Evolutionary conservation across 1,140 invertebrate species (phyloP).

Genomic region (Phenacoccus solenopsis): DNA sequence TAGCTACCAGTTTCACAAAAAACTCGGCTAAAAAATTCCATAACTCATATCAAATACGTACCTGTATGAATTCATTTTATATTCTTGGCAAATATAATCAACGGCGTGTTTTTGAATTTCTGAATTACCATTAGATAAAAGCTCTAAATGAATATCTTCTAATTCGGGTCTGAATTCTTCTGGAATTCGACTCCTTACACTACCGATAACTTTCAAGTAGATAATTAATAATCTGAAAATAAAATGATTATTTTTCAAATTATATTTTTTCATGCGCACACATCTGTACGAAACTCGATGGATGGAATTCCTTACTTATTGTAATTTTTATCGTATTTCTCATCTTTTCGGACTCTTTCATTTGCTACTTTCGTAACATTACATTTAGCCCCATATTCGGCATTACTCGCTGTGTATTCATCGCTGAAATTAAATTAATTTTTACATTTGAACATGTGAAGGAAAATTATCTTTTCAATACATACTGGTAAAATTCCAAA

Average conservation of each 20-base stretch:
- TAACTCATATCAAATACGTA: background rate
- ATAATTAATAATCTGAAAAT: constrained; percentile 48
- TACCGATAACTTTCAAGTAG: constrained; percentile 61
- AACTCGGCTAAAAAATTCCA: no score
- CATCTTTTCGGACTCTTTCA: constrained; percentile 13
- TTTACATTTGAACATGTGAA: background rate
- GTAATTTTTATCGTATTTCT: constrained; percentile 15
- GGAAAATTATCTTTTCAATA: background rate
- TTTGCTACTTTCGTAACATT: constrained; percentile 18
- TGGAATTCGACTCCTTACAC: constrained; percentile 66
- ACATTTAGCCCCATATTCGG: constrained; percentile 19
- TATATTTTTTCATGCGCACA: background rate
- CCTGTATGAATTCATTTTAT: background rate
- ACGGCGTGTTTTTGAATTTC: constrained; percentile 71
- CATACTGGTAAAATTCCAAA: background rate
- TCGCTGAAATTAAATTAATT: background rate
- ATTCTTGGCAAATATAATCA: constrained; percentile 41
- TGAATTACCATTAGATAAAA: constrained; percentile 56
- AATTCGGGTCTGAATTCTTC: constrained; percentile 62
- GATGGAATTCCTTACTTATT: constrained; percentile 12
- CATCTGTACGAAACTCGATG: background rate
- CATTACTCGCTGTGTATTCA: constrained; percentile 19
- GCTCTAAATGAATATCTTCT: constrained; percentile 57
- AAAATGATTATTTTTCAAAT: constrained; percentile 18
- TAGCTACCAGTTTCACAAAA: no score